Evolutionary conservation across 2,113 vertebrate species (phyloP).

Genomic region (Colistium nudipinnis): DNA sequence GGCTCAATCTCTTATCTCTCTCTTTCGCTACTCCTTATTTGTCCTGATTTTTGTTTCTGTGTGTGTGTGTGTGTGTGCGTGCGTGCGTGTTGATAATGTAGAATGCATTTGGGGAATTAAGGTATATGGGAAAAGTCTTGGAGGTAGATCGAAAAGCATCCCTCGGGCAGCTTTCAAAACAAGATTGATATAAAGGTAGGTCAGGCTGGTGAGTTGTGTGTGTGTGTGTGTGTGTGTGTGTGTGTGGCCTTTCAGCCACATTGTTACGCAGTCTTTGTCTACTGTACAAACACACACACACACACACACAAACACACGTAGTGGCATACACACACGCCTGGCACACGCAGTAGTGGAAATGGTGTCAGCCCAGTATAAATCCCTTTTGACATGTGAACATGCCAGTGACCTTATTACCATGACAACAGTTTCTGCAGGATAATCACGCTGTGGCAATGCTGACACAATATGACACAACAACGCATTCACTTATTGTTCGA

Average conservation of each 20-base stretch:
- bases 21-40: conserved; percentile 10
- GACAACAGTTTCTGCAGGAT: conserved; percentile 69
- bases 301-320: conserved; percentile 25
- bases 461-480: conserved; percentile 76
- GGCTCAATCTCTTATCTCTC: background rate
- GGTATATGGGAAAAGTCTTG: conserved; percentile 42
- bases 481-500: conserved; percentile 32
- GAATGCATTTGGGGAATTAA: conserved; percentile 44
- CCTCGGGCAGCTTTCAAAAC: conserved; percentile 64
- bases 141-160: conserved; percentile 47
- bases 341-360: conserved; percentile 67
- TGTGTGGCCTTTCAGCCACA: conserved; percentile 15
- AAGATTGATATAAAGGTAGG: conserved; percentile 71
- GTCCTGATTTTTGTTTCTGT: conserved; percentile 32
- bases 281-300: conserved; percentile 4
- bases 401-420: conserved; percentile 78
- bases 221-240: no score
- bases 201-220: no score
- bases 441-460: conserved; percentile 65
- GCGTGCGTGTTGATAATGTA: conserved; percentile 13
- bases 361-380: conserved; percentile 77
- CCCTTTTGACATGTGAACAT: conserved; percentile 76
- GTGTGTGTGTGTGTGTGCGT: conserved; percentile 28
- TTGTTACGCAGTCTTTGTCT: conserved; percentile 32
- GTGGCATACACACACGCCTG: conserved; percentile 40